Evolutionary conservation across 2,797 vertebrate genomes (phyloP).

Genomic region (Gorsachius magnificus): DNA sequence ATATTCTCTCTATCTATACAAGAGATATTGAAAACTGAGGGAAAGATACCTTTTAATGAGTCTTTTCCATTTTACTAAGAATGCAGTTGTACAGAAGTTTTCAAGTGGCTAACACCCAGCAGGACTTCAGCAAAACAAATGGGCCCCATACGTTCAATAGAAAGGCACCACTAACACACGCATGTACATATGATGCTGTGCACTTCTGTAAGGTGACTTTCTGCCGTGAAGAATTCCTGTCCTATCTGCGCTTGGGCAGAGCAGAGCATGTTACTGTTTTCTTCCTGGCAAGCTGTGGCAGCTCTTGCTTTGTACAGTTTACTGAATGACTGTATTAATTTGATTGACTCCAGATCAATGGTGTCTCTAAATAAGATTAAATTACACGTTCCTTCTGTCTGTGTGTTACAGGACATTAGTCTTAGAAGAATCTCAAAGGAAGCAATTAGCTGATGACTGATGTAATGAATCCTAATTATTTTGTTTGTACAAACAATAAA

Average conservation of each 20-base stretch:
- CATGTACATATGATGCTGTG: neutral
- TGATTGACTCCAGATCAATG: constrained; percentile 14
- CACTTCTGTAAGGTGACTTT: neutral
- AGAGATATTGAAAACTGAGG: neutral
- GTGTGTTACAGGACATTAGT: constrained; percentile 12
- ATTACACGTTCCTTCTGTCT: neutral
- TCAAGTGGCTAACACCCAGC: neutral
- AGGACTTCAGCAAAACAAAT: neutral
- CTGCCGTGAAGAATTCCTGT: neutral
- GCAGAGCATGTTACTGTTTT: neutral
- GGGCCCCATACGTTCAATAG: neutral
- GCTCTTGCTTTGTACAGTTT: neutral
- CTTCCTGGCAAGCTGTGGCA: neutral
- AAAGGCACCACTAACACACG: neutral
- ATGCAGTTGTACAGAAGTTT: neutral
- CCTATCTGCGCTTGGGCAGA: neutral
- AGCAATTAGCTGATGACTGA: constrained; percentile 58
- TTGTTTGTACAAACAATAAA: constrained; percentile 73
- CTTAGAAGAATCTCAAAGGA: constrained; percentile 54
- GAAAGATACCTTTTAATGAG: neutral
- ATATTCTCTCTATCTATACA: neutral
- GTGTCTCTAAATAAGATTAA: constrained; percentile 38
- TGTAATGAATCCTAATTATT: constrained; percentile 74
- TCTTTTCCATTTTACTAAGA: neutral
- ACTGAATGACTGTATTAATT: constrained; percentile 1